A percentile compares a stretch with the other conserved stretches of the same genome.
phyloP scores from a whole-genome alignment of 2,113 vertebrate genomes.

The Gallinago jamesoni region DNA sequence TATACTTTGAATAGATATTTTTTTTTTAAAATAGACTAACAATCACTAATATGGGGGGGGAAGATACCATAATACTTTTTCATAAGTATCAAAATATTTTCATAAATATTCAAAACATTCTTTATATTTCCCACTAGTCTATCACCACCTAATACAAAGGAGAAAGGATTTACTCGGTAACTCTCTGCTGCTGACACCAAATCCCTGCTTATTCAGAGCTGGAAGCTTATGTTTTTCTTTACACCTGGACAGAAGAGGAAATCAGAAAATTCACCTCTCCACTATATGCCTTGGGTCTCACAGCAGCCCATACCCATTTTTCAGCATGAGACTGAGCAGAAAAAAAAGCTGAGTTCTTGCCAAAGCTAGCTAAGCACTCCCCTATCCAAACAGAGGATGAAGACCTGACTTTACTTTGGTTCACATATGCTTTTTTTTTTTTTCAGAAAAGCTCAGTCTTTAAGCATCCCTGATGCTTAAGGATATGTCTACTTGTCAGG shows the following conservation, averaged over 20 bases:
- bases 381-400: neutral
- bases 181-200: neutral
- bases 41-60: neutral
- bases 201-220: neutral
- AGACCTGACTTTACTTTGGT: too few relatives aligned
- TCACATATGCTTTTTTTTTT: neutral
- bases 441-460: neutral
- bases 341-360: neutral
- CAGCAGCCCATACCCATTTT: neutral
- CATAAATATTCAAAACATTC: neutral
- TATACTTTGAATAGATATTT: neutral
- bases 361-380: neutral
- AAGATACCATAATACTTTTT: neutral
- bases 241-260: neutral
- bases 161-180: neutral
- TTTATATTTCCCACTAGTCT: neutral
- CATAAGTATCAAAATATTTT: neutral
- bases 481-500: neutral
- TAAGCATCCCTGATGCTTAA: neutral
- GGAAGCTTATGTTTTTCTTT: neutral
- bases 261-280: neutral
- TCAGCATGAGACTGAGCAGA: neutral
- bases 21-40: neutral
- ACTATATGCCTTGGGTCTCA: neutral
- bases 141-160: neutral